Percentiles rank a stretch among this genome's conserved stretches.
These are phyloP conservation scores for Nipponia nippon DNA, from an alignment of 2,113 vertebrate genomes.

Conservation along the genomic window DNA sequence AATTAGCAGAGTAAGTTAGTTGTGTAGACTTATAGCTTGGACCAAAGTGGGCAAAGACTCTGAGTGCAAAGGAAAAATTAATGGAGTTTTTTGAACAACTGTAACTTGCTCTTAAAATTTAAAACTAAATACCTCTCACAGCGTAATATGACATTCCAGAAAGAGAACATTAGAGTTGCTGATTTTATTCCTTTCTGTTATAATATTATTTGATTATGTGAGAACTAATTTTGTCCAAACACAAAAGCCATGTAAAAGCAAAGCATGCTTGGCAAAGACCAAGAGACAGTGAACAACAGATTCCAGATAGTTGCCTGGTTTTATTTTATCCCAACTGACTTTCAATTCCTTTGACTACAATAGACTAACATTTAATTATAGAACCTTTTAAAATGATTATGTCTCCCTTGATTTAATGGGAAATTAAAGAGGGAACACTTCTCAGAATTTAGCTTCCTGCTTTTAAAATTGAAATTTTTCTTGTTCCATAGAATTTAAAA, in stretches of 20 bases:
- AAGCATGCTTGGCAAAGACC: neutral
- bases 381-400: neutral
- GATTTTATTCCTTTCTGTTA: neutral
- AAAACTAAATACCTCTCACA: neutral
- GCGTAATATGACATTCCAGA: neutral
- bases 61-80: neutral
- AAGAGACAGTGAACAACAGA: neutral
- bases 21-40: neutral
- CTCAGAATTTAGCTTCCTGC: slow-evolving; percentile 1
- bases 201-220: neutral
- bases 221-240: neutral
- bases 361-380: neutral
- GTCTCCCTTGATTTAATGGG: neutral
- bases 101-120: neutral
- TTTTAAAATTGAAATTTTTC: neutral
- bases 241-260: neutral
- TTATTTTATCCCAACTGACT: neutral
- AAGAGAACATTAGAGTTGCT: neutral
- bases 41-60: neutral
- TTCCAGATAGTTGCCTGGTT: neutral
- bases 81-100: neutral
- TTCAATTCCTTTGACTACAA: neutral
- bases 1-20: neutral
- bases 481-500: neutral
- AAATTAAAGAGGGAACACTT: neutral